Conservation (phyloP, 2,113 vertebrate species). For the Corynorhinus townsendii region DNA sequence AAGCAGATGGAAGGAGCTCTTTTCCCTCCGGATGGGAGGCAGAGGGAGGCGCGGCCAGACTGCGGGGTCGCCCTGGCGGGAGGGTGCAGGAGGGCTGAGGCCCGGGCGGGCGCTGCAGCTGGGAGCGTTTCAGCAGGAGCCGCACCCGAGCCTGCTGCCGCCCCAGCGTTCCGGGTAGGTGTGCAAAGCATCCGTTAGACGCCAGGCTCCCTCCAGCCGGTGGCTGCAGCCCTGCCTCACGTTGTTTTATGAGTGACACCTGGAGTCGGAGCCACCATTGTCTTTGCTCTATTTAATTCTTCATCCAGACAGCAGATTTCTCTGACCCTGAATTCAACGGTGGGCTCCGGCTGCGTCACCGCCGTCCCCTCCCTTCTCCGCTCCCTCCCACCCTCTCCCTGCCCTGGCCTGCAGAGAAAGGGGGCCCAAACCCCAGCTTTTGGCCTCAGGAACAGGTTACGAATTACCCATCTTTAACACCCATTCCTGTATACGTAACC, state of each 20-base stretch:
- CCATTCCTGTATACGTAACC: not conserved
- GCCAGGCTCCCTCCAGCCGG: conserved; percentile 16
- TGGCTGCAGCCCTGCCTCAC: conserved; percentile 72
- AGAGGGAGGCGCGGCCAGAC: not conserved
- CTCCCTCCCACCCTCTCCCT: not conserved
- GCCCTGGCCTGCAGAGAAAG: not conserved
- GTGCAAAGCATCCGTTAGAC: conserved; percentile 71
- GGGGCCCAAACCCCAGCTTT: not conserved
- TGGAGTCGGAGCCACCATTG: conserved; percentile 72
- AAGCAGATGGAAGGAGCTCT: conserved; percentile 18
- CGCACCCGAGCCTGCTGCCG: too few relatives aligned
- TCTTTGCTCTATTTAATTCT: conserved; percentile 79
- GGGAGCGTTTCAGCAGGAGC: conserved; percentile 57
- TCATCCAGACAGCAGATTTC: conserved; percentile 67
- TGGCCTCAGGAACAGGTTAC: not conserved
- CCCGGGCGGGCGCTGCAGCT: not conserved
- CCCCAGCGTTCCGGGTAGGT: conserved; percentile 67
- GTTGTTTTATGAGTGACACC: conserved; percentile 76
- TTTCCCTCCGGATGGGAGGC: not conserved
- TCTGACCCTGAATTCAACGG: conserved; percentile 66
- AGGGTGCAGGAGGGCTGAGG: not conserved
- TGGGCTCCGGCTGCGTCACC: conserved; percentile 35
- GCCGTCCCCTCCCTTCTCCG: not conserved
- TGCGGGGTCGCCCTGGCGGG: not conserved
- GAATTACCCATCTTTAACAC: not conserved